A percentile compares a stretch with the other conserved stretches of the same genome.
Conservation (phyloP, 2,113 vertebrate species). For the Pterophyllum scalare region DNA sequence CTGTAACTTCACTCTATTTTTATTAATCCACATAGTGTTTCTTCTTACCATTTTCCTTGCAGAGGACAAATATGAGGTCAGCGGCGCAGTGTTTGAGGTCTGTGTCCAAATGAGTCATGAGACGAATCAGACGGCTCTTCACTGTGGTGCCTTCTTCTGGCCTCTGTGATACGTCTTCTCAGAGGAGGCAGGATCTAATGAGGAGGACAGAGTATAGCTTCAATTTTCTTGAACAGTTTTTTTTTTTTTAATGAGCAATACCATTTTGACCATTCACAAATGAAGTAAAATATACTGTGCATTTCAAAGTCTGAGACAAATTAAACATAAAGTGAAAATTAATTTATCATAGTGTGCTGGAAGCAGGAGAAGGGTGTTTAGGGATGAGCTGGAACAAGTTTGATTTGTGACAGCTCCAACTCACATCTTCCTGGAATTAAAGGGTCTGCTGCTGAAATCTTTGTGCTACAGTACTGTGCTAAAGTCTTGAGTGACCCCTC, state of each 20-base stretch:
- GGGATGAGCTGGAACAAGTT: not conserved
- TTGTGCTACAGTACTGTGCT: not conserved
- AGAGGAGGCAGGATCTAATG: slow-evolving; percentile 80
- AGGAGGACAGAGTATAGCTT: not conserved
- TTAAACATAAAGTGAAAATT: not conserved
- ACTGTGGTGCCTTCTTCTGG: slow-evolving; percentile 80
- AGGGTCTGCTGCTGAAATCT: not conserved
- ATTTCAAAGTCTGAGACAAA: not conserved
- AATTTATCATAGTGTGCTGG: not conserved
- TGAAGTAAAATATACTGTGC: not conserved
- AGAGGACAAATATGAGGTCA: slow-evolving; percentile 86
- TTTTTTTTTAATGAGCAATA: not conserved
- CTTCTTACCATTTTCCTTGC: slow-evolving; percentile 84
- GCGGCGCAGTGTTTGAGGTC: slow-evolving; percentile 85
- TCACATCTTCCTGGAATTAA: not conserved
- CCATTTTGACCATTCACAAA: not conserved
- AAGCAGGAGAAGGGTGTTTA: not conserved
- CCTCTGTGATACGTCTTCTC: slow-evolving; percentile 72
- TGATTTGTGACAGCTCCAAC: not conserved
- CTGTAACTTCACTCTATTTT: not conserved
- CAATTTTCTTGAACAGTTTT: not conserved
- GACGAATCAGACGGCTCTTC: slow-evolving; percentile 81
- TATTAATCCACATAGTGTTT: not conserved
- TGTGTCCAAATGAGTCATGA: slow-evolving; percentile 86
- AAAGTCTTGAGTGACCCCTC: not conserved